These are phyloP conservation scores for Propithecus coquereli DNA, from an alignment of 2,113 vertebrate genomes.

Conservation along the genomic window DNA sequence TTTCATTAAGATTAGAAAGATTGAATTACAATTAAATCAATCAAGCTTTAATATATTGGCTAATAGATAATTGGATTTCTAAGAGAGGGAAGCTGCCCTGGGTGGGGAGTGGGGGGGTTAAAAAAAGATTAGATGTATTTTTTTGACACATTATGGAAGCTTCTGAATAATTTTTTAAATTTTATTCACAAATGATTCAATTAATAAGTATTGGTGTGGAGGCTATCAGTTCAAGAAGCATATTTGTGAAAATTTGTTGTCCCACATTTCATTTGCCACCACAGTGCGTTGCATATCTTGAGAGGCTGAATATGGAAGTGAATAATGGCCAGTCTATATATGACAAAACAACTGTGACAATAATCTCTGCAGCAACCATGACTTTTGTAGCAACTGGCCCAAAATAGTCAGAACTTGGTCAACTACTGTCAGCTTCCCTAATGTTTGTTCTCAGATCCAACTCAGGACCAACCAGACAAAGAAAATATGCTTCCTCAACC, in stretches of 20 bases:
- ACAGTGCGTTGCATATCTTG: neutral
- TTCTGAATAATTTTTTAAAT: neutral
- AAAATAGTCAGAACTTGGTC: neutral
- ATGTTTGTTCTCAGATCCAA: neutral
- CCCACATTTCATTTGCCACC: neutral
- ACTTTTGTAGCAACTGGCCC: neutral
- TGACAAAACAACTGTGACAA: neutral
- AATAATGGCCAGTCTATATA: neutral
- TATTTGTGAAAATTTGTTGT: neutral
- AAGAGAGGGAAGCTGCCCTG: neutral
- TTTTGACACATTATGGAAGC: neutral
- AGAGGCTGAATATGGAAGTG: neutral
- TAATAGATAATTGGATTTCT: neutral
- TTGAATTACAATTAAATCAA: neutral
- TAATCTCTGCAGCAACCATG: neutral
- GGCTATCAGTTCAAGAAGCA: neutral
- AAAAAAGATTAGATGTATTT: neutral
- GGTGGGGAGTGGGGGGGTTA: too few species aligned
- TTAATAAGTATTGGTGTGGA: neutral
- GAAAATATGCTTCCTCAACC: neutral
- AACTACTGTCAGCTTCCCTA: neutral
- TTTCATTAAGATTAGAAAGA: neutral
- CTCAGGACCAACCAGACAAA: neutral
- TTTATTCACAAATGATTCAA: neutral
- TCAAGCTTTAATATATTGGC: neutral